phyloP scores from a whole-genome alignment of 1,140 invertebrate species.

The Nephotettix cincticeps region DNA sequence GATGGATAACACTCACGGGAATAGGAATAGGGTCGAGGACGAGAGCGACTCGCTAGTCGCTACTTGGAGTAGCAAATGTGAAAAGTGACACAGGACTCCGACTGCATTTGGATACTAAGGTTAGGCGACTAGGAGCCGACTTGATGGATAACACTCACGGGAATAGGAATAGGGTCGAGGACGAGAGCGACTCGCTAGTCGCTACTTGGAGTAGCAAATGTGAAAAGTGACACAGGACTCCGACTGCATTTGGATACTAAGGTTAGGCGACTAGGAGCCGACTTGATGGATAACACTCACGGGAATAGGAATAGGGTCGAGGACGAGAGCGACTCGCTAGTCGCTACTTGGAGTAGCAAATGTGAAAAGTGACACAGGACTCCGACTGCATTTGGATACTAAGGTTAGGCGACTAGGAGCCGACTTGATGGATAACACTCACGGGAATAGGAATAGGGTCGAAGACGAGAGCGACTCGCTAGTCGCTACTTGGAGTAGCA shows the following conservation, averaged over 20 bases:
- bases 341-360: too few relatives aligned
- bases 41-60: neutral
- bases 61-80: neutral
- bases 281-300: neutral
- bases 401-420: conserved; percentile 5
- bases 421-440: neutral
- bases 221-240: too few relatives aligned
- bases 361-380: too few relatives aligned
- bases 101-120: too few relatives aligned
- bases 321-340: neutral
- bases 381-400: too few relatives aligned
- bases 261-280: conserved; percentile 5
- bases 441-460: neutral
- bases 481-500: neutral
- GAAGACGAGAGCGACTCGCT: too few relatives aligned
- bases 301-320: neutral
- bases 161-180: conserved; percentile 11
- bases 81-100: too few relatives aligned
- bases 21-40: conserved; percentile 7
- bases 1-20: neutral
- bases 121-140: conserved; percentile 12
- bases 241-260: too few relatives aligned
- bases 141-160: neutral
- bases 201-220: neutral
- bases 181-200: neutral